Evolutionary conservation across 1,140 invertebrate species (phyloP).

Genomic region (Dreissena polymorpha): DNA sequence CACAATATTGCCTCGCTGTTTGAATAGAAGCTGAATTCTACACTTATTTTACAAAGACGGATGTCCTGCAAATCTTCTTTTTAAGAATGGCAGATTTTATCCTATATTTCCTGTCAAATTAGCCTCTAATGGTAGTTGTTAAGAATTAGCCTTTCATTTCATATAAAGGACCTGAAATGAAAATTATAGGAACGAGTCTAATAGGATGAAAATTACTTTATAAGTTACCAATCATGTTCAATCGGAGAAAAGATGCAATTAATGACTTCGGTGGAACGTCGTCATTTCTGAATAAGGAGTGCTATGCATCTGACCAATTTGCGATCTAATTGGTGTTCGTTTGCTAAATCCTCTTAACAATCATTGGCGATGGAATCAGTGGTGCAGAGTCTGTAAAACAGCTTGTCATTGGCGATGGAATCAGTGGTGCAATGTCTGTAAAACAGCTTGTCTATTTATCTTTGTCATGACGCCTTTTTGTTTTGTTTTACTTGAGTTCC

Average conservation of each 20-base stretch:
- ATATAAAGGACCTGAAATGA: constrained; percentile 34
- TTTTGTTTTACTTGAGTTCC: too few species aligned
- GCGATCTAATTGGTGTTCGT: not conserved
- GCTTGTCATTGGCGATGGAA: not conserved
- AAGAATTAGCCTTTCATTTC: constrained; percentile 47
- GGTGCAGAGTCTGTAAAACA: too few species aligned
- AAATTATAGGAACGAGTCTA: constrained; percentile 41
- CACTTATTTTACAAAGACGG: too few species aligned
- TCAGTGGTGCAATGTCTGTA: too few species aligned
- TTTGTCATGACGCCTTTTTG: too few species aligned
- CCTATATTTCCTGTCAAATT: constrained; percentile 54
- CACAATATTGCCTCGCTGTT: too few species aligned
- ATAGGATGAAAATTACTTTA: constrained; percentile 52
- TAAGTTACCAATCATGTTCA: constrained; percentile 26
- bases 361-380: not conserved
- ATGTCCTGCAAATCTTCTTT: too few species aligned
- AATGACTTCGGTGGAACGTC: not conserved
- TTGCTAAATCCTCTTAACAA: not conserved
- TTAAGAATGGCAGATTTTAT: too few species aligned
- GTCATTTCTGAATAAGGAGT: not conserved
- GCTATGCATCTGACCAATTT: not conserved
- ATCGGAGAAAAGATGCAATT: not conserved
- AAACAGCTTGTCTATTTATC: too few species aligned
- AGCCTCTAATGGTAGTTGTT: constrained; percentile 39
- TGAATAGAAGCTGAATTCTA: too few species aligned